Evolutionary conservation across 2,113 vertebrate genomes (phyloP), one percentile per base, ranked within the genome.

Genomic region (Sialia sialis): DNA sequence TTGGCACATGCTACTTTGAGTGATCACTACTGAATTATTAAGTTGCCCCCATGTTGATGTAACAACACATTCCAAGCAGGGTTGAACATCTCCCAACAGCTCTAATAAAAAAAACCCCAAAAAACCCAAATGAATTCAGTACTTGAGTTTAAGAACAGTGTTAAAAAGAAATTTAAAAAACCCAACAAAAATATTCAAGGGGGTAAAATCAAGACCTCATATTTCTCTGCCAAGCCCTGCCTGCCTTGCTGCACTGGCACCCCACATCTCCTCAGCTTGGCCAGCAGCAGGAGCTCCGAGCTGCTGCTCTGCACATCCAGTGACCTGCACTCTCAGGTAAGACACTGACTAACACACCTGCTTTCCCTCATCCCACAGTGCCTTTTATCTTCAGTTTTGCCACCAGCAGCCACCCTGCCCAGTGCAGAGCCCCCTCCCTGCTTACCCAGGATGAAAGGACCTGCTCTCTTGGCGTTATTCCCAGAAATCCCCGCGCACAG

Each of bases 401-500:
- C 60, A 11, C 36, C 62, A 38, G 60, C 11, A 63, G 44, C 79
- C 44, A 4, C 25, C 82, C 25, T 14, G 44, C 20, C 36, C 15
- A 11, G 4, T 1, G 16, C 41, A 66, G 73, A 69, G 48, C 58
- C 15, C 55, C 64, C 11, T 79, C 46, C 69, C 63, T 68, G 79
- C 98, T 98, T 98, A 99, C 99, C 99, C 8, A 99, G 98, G 87
- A 99, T 98, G 95, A 99, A 99, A 4, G 99, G 99, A 32, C 99
- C 99, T 1, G 99, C 99, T 98, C 99, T 98, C 97, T 99, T 99
- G 88, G 99, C 98, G 72, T 99, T 99, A 74, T 96, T 99, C 97
- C 99, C 99, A 15, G 99, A 98, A 96, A 99, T 99, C 68, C 99
- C 98, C 13, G 98, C 94, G 93, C 99, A 99, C 52, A 99, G 98